Percentiles rank a stretch among this genome's conserved stretches.
These are phyloP conservation scores for Drosophila tropicalis DNA, from an alignment of 1,140 invertebrate species.

Conservation along the genomic window DNA sequence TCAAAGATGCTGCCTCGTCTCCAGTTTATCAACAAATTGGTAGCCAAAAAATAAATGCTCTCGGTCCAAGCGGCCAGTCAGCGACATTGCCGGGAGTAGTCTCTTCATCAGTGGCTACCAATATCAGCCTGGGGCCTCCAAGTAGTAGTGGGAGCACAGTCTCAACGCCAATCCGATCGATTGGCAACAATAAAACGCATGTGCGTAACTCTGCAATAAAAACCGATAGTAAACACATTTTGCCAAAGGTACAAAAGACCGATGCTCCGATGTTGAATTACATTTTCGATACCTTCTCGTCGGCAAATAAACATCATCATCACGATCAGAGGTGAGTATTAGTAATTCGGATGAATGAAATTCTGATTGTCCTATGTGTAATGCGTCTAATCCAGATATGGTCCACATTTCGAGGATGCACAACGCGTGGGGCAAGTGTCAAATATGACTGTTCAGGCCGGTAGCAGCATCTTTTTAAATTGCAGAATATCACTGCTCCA, in stretches of 20 bases:
- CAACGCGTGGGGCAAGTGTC: conserved; percentile 86
- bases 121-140: conserved; percentile 18
- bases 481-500: conserved; percentile 92
- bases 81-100: conserved; percentile 23
- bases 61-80: conserved; percentile 33
- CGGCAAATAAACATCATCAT: conserved; percentile 88
- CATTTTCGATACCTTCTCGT: conserved; percentile 88
- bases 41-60: conserved; percentile 69
- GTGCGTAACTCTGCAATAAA: conserved; percentile 62
- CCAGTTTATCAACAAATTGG: conserved; percentile 62
- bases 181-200: conserved; percentile 29
- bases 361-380: no score
- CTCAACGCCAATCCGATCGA: conserved; percentile 22
- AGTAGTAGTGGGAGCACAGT: conserved; percentile 25
- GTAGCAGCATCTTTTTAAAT: conserved; percentile 90
- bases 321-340: conserved; percentile 84
- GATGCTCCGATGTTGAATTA: conserved; percentile 89
- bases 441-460: conserved; percentile 92
- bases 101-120: background rate
- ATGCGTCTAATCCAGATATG: conserved; percentile 84
- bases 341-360: no score
- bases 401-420: conserved; percentile 88
- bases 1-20: conserved; percentile 29
- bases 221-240: conserved; percentile 69
- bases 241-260: conserved; percentile 84